Evolutionary conservation across 2,888 invertebrate genomes (phyloP).

Genomic region (Erannis defoliaria): DNA sequence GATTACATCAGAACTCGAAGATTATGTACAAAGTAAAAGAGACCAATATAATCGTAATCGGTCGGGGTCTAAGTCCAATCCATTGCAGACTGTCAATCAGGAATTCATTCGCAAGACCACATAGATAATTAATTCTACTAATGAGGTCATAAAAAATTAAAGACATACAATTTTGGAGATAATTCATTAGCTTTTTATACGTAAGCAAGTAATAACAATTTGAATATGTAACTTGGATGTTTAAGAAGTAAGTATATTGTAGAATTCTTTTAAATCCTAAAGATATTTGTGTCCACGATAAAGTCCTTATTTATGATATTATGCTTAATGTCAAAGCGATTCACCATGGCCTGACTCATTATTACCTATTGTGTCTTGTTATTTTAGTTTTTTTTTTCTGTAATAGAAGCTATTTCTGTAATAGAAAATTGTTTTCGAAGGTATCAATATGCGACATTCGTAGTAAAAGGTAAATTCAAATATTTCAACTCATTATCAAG

Average conservation of each 20-base stretch:
- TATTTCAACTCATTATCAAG: neutral
- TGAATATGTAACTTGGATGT: too few species aligned
- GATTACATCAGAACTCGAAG: slow-evolving; percentile 21
- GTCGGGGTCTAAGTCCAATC: slow-evolving; percentile 14
- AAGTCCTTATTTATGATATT: too few species aligned
- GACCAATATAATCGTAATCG: slow-evolving; percentile 12
- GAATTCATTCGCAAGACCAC: slow-evolving; percentile 9
- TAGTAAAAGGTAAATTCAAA: neutral
- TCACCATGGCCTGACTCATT: too few species aligned
- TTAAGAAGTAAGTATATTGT: too few species aligned
- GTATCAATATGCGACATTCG: neutral
- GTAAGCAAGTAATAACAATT: too few species aligned
- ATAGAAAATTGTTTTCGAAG: too few species aligned
- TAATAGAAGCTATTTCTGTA: too few species aligned
- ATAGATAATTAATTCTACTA: slow-evolving; percentile 14
- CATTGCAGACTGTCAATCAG: neutral
- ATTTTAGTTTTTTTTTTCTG: neutral
- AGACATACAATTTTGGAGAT: neutral
- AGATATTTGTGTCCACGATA: too few species aligned
- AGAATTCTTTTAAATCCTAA: too few species aligned
- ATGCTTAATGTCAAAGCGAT: too few species aligned
- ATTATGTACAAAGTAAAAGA: slow-evolving; percentile 25
- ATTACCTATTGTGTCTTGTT: neutral
- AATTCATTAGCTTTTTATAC: too few species aligned
- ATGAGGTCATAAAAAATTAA: neutral